Evolutionary conservation across 1,140 invertebrate genomes (phyloP).

Genomic region (Anagrus nilaparvatae): DNA sequence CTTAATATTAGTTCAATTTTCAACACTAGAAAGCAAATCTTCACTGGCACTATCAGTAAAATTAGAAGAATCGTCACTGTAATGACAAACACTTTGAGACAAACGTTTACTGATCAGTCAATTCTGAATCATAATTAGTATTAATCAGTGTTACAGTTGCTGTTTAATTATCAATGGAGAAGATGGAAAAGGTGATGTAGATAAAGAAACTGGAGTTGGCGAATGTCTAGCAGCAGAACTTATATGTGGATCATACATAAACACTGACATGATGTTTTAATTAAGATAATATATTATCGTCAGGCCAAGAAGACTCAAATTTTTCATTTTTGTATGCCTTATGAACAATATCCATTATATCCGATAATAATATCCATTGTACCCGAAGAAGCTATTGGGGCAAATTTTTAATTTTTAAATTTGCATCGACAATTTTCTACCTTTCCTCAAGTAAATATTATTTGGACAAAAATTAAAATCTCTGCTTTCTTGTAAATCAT

Average conservation of each 20-base stretch:
- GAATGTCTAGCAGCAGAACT: conserved; percentile 47
- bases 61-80: conserved; percentile 24
- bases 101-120: conserved; percentile 24
- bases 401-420: too few relatives aligned
- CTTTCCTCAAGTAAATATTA: too few relatives aligned
- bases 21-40: conserved; percentile 32
- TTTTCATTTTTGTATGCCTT: conserved; percentile 29
- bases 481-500: too few relatives aligned
- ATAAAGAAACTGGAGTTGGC: conserved; percentile 41
- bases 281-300: conserved; percentile 32
- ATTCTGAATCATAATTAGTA: conserved; percentile 32
- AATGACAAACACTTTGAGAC: conserved; percentile 25
- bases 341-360: conserved; percentile 31
- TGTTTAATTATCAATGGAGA: conserved; percentile 32
- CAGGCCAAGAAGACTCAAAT: conserved; percentile 25
- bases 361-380: too few relatives aligned
- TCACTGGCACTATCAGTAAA: conserved; percentile 33
- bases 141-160: conserved; percentile 25
- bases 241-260: conserved; percentile 50
- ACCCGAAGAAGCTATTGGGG: conserved; percentile 33
- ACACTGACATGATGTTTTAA: conserved; percentile 47
- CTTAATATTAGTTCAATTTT: conserved; percentile 37
- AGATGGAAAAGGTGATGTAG: conserved; percentile 36
- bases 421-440: too few relatives aligned
- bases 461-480: too few relatives aligned